Evolutionary conservation across 2,113 vertebrate species (phyloP), one percentile per base, ranked within the genome.

Genomic region (Collichthys lucidus): DNA sequence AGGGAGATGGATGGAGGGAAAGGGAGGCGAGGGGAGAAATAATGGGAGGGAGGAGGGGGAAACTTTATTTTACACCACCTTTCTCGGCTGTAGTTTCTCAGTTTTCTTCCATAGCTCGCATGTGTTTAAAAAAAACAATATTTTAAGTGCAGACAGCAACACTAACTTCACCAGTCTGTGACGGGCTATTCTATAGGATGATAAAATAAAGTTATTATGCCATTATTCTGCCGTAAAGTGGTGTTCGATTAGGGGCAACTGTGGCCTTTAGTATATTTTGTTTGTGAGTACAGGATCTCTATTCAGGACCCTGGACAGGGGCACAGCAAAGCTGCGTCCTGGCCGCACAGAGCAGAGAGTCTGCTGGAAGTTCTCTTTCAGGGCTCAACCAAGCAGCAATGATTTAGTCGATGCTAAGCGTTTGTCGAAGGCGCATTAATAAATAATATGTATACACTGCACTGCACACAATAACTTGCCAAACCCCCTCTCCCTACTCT

Each of bases 301-400:
- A 3, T 83, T 86, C 77, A 91, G 86, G 61, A 89, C 84, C 78
- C 74, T 55, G 82, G 81, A 86, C 73, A 91, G 85, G 64, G 74
- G 59, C 79, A 44, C 35, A 62, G 9, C 17, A 40, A 14, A 57
- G 22, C 52, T 10, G 7, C 20, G 40, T 4, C 2, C 8, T 19
- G 24, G 11, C 69, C 4, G 4, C 49, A 57, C 4, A 61, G 67
- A 60, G 63, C 24, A 17, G 26, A 15, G 60, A 31, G 12, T 44
- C 29, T 62, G 46, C 22, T 3, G 35, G 5, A 22, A 14, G 5
- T 26, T 52, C 11, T 31, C 46, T 24, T 12, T n/a, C 42, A 10
- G 29, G 10, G 15, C 67, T 44, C 31, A 29, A 59, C 52, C 17
- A 24, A 11, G 44, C 31, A 29, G 10, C 52, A 44, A 3, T 22